Evolutionary conservation across 2,888 invertebrate species (phyloP), one percentile per base, ranked within the genome.

Genomic region (Drosophila gaucha): DNA sequence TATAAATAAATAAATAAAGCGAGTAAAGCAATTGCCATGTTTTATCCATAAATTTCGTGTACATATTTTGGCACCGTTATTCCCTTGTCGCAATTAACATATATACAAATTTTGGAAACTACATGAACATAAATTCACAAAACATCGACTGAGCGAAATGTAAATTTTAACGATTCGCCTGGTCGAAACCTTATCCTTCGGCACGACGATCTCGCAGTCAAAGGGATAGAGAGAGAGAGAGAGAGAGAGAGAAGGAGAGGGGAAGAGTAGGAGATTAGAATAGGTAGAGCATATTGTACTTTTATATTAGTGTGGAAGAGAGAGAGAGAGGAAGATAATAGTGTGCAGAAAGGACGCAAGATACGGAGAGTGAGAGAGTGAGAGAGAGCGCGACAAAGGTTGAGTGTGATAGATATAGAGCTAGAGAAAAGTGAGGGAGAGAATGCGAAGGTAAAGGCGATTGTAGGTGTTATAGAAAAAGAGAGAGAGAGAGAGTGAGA

Each of bases 61-160:
- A 64, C 65, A 68, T 58, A 68, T 65, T 68, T 72, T 70, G 80
- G 69, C 78, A 67, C 65, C 67, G 86, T 80, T 80, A 69, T 55
- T 67, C 52, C 49, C 80, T 63, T 86, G 80, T 78, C 68, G 63
- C 88, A 87, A 82, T 82, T 87, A 82, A 86, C 86, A 86, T 86
- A 80, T 49, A 80, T 47, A 83, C 86, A 87, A 86, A 69, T 85
- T 82, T 67, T 52, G 44, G 44, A 64, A 54, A 46, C 51, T 28
- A 66, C 73, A 67, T 38, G 28, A 51, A 69, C 79, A 82, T 85
- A 82, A 82, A 87, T 82, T 76, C 22, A 20, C 20, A 57, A 62
- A 56, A 47, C 26, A 60, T 70, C 20, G 71, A 56, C 46, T 36
- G 26, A 50, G 51, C 55, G 35, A 20, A 50, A 70, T 50, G 39